These are phyloP conservation scores for Gryllus longicercus DNA, from an alignment of 2,888 invertebrate species.

Conservation along the genomic window DNA sequence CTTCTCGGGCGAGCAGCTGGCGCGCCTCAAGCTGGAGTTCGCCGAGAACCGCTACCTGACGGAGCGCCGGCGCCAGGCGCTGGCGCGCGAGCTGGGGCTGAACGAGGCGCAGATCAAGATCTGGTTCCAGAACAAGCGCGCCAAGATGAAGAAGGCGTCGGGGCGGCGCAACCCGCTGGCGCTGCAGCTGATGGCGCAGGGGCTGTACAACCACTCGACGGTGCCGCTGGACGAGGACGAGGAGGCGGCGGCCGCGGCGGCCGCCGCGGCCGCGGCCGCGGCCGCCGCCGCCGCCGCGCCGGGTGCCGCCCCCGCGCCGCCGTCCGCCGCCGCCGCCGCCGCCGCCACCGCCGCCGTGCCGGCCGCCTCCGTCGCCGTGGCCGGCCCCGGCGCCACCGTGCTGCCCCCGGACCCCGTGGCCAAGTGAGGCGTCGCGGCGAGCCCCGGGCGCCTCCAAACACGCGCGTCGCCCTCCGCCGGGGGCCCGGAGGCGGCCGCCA, in stretches of 20 bases:
- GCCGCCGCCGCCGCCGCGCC: slow-evolving; percentile 6
- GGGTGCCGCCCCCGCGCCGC: slow-evolving; percentile 55
- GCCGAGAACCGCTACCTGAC: slow-evolving; percentile 89
- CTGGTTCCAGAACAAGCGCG: slow-evolving; percentile 96
- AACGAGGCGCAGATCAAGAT: slow-evolving; percentile 98
- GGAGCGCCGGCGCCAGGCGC: slow-evolving; percentile 81
- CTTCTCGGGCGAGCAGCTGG: slow-evolving; percentile 90
- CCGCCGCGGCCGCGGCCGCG: background rate
- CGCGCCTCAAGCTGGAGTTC: slow-evolving; percentile 89
- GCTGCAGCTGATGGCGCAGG: slow-evolving; percentile 89
- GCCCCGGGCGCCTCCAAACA: too few species aligned
- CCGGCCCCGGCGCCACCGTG: background rate
- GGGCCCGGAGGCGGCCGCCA: too few species aligned
- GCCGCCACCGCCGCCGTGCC: slow-evolving; percentile 52
- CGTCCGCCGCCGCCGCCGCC: slow-evolving; percentile 73
- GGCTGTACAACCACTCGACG: slow-evolving; percentile 85
- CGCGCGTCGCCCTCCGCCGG: too few species aligned
- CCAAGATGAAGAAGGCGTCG: slow-evolving; percentile 90
- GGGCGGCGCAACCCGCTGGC: slow-evolving; percentile 84
- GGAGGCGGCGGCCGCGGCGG: slow-evolving; percentile 52
- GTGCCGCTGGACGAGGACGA: slow-evolving; percentile 74
- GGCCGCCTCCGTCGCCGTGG: slow-evolving; percentile 12
- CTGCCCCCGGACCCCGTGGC: background rate
- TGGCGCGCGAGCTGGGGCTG: slow-evolving; percentile 85
- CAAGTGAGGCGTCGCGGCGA: background rate